Evolutionary conservation across 2,888 invertebrate genomes (phyloP).

Genomic region (Tetranychus piercei): DNA sequence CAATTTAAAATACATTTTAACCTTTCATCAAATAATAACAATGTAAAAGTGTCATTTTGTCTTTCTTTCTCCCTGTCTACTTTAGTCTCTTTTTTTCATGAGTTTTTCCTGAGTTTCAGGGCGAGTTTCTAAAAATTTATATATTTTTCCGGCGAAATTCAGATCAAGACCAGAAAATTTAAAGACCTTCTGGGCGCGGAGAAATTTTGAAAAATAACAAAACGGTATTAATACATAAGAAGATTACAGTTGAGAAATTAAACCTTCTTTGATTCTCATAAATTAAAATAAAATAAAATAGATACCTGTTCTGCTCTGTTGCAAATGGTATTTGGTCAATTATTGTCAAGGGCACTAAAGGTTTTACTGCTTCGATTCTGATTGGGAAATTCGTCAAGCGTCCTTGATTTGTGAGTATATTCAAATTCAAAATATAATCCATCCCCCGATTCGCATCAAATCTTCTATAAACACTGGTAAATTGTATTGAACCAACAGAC

Average conservation of each 20-base stretch:
- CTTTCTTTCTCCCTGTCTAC: no score
- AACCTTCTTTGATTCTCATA: neutral
- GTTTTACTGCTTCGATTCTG: constrained; percentile 58
- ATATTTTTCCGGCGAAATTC: no score
- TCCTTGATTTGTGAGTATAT: neutral
- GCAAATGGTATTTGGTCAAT: constrained; percentile 73
- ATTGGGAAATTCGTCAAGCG: constrained; percentile 14
- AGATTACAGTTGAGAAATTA: neutral
- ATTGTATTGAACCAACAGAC: constrained; percentile 20
- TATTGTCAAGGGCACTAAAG: constrained; percentile 67
- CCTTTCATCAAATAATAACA: no score
- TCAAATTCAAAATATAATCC: constrained; percentile 51
- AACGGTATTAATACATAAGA: no score
- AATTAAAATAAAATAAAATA: constrained; percentile 31
- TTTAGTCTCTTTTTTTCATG: no score
- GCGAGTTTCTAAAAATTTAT: no score
- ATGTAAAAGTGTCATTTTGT: no score
- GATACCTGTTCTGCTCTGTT: constrained; percentile 59
- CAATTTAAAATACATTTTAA: no score
- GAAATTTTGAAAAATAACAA: no score
- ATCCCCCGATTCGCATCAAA: constrained; percentile 67
- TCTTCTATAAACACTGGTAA: constrained; percentile 48
- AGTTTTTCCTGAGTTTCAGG: no score
- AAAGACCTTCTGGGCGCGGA: no score
- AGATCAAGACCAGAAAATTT: no score